These are phyloP conservation scores for Gymnarchus niloticus DNA, from an alignment of 2,113 vertebrate species.

Conservation along the genomic window DNA sequence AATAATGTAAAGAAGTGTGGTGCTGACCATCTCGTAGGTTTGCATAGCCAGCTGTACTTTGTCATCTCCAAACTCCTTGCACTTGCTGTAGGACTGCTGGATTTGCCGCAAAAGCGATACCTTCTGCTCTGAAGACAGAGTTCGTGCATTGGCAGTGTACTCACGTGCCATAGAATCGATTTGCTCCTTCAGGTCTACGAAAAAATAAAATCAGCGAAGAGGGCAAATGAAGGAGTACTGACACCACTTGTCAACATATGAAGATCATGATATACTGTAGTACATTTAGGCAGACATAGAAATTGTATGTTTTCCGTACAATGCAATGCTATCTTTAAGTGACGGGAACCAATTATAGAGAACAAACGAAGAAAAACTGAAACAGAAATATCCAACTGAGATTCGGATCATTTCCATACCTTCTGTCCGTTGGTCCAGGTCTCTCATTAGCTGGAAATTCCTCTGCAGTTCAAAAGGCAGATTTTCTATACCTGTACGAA, in stretches of 20 bases:
- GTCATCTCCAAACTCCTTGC: constrained; percentile 95
- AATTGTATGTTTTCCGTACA: not conserved
- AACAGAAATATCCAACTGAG: not conserved
- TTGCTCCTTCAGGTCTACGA: constrained; percentile 87
- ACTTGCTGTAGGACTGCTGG: constrained; percentile 90
- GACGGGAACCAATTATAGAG: not conserved
- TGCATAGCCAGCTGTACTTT: constrained; percentile 98
- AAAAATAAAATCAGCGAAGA: not conserved
- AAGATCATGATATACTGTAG: not conserved
- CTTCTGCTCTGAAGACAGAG: constrained; percentile 83
- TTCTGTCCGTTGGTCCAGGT: constrained; percentile 92
- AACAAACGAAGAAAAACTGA: not conserved
- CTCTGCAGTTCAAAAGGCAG: constrained; percentile 92
- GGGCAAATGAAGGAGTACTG: not conserved
- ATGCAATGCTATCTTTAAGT: not conserved
- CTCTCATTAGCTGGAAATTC: constrained; percentile 96
- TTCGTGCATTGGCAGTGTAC: constrained; percentile 83
- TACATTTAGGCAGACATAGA: not conserved
- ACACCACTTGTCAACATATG: not conserved
- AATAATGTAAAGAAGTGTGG: not conserved
- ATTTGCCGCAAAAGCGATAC: constrained; percentile 89
- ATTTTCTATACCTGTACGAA: constrained; percentile 84
- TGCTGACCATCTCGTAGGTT: constrained; percentile 93
- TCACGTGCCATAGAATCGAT: constrained; percentile 90
- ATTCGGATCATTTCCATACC: constrained; percentile 59